Evolutionary conservation across 2,797 vertebrate genomes (phyloP).

Genomic region (Poeciliopsis gracilis): DNA sequence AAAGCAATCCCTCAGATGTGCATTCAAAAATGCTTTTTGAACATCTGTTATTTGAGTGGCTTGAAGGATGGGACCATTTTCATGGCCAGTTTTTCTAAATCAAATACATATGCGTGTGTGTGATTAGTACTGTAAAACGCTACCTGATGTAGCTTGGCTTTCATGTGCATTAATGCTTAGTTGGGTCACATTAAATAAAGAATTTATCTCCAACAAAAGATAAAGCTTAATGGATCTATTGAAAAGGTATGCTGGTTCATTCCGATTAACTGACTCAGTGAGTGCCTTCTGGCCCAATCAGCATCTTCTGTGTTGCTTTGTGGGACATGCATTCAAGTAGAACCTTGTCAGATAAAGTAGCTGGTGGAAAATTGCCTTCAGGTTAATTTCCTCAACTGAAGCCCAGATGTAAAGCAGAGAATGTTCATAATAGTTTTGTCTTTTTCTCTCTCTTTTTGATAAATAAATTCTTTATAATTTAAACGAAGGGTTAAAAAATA

Average conservation of each 20-base stretch:
- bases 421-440: neutral
- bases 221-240: slow-evolving; percentile 14
- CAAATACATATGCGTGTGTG: neutral
- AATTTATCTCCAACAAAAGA: slow-evolving; percentile 8
- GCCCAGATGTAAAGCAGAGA: slow-evolving; percentile 3
- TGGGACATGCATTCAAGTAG: slow-evolving; percentile 2
- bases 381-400: slow-evolving; percentile 2
- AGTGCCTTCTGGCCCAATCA: slow-evolving; percentile 15
- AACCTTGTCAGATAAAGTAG: slow-evolving; percentile 7
- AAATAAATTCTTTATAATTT: neutral
- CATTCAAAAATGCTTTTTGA: neutral
- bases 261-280: slow-evolving; percentile 11
- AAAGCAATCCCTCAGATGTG: too few species aligned
- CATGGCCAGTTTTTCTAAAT: too few species aligned
- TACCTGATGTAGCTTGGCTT: neutral
- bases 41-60: neutral
- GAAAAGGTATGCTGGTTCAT: neutral
- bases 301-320: slow-evolving; percentile 10
- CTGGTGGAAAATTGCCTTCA: slow-evolving; percentile 18
- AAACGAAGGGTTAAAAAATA: neutral
- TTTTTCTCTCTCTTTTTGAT: neutral
- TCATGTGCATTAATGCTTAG: too few species aligned
- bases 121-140: neutral
- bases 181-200: neutral
- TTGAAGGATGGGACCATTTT: too few species aligned